Percentiles rank a stretch among this genome's conserved stretches.
Evolutionary conservation across 2,888 invertebrate species (phyloP).

Genomic region (Diaprepes abbreviatus): DNA sequence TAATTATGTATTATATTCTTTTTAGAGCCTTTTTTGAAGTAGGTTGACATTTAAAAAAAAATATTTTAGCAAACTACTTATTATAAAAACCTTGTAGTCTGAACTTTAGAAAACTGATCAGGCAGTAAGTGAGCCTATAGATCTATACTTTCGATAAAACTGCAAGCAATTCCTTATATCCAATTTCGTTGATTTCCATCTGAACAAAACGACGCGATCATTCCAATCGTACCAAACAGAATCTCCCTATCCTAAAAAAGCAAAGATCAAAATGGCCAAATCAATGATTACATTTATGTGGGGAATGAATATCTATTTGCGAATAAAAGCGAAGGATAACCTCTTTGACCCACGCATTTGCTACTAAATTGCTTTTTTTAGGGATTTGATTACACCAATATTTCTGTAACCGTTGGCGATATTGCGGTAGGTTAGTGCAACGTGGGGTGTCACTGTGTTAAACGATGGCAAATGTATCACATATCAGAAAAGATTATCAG

Average conservation of each 20-base stretch:
- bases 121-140: no score
- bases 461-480: not conserved
- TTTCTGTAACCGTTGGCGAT: slow-evolving; percentile 27
- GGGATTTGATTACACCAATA: slow-evolving; percentile 46
- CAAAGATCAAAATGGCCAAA: slow-evolving; percentile 46
- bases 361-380: slow-evolving; percentile 55
- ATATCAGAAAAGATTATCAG: no score
- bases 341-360: slow-evolving; percentile 57
- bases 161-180: not conserved
- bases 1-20: no score
- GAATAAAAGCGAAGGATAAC: slow-evolving; percentile 58
- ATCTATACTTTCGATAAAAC: no score
- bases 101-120: no score
- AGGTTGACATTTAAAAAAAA: no score
- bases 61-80: no score
- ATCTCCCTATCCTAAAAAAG: slow-evolving; percentile 43
- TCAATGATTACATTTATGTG: slow-evolving; percentile 50
- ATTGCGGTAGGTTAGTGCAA: slow-evolving; percentile 33
- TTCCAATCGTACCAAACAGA: slow-evolving; percentile 35
- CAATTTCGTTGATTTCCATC: slow-evolving; percentile 5
- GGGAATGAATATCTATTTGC: slow-evolving; percentile 61
- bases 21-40: no score
- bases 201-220: slow-evolving; percentile 21
- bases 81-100: no score
- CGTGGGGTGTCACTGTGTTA: not conserved